Percentiles rank a stretch among this genome's conserved stretches.
Evolutionary conservation across 2,888 invertebrate species (phyloP).

Genomic region (Synergus umbraculus): DNA sequence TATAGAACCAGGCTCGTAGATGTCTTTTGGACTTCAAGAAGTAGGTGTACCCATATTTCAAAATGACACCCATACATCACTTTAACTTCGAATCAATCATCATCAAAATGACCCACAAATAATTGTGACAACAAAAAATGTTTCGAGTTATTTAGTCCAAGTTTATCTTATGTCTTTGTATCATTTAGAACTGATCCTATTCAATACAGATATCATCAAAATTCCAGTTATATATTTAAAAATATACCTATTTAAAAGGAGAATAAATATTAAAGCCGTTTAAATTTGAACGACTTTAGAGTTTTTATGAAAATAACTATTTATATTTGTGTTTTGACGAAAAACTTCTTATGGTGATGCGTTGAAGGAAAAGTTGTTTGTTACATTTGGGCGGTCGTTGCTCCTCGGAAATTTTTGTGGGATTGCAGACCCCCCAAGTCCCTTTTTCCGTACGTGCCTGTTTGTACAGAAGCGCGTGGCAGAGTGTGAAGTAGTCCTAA

Average conservation of each 20-base stretch:
- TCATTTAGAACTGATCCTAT: too few species aligned
- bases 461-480: slow-evolving; percentile 21
- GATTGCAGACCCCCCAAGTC: slow-evolving; percentile 42
- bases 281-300: neutral
- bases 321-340: slow-evolving; percentile 1
- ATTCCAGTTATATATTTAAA: too few species aligned
- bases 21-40: neutral
- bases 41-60: neutral
- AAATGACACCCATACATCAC: neutral
- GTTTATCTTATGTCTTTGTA: neutral
- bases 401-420: neutral
- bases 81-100: neutral
- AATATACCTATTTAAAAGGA: too few species aligned
- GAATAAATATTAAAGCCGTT: too few species aligned
- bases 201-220: too few species aligned
- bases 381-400: neutral
- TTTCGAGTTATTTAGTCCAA: too few species aligned
- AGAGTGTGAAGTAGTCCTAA: slow-evolving; percentile 4
- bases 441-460: neutral
- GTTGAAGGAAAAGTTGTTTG: neutral
- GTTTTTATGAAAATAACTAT: neutral
- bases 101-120: neutral
- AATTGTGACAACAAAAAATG: neutral
- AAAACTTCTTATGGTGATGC: neutral
- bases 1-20: neutral